Evolutionary conservation across 2,113 vertebrate genomes (phyloP).

Genomic region (Bagarius yarrelli): DNA sequence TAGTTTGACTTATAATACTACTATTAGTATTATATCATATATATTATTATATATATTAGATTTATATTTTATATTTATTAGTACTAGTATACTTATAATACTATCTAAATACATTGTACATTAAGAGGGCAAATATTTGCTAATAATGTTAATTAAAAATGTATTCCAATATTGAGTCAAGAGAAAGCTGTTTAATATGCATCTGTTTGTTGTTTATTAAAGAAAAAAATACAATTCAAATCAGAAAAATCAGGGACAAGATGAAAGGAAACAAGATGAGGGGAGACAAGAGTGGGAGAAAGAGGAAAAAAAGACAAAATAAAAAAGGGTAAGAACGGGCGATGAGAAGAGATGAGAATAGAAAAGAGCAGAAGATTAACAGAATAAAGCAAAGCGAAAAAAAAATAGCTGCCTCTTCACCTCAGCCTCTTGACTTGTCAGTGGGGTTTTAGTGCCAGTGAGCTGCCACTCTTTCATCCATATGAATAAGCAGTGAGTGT

Average conservation of each 20-base stretch:
- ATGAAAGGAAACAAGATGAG: no score
- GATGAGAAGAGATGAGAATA: background rate
- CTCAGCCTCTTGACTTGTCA: slow-evolving; percentile 13
- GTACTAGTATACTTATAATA: background rate
- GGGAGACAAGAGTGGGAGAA: background rate
- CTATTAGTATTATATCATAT: no score
- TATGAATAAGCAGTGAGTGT: slow-evolving; percentile 46
- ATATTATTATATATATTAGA: no score
- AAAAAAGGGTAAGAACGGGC: background rate
- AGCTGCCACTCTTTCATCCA: slow-evolving; percentile 30
- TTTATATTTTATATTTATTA: no score
- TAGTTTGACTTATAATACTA: no score
- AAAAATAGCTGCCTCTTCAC: background rate
- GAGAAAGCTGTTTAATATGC: background rate
- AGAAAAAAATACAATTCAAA: background rate
- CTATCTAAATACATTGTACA: background rate
- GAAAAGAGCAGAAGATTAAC: background rate
- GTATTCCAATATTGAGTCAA: background rate
- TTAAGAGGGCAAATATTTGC: background rate
- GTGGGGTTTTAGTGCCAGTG: slow-evolving; percentile 34
- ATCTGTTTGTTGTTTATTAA: background rate
- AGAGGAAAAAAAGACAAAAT: background rate
- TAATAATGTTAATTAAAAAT: background rate
- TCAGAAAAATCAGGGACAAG: no score
- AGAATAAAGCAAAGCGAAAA: background rate